Evolutionary conservation across 2,888 invertebrate species (phyloP).

Genomic region (Tineola bisselliella): DNA sequence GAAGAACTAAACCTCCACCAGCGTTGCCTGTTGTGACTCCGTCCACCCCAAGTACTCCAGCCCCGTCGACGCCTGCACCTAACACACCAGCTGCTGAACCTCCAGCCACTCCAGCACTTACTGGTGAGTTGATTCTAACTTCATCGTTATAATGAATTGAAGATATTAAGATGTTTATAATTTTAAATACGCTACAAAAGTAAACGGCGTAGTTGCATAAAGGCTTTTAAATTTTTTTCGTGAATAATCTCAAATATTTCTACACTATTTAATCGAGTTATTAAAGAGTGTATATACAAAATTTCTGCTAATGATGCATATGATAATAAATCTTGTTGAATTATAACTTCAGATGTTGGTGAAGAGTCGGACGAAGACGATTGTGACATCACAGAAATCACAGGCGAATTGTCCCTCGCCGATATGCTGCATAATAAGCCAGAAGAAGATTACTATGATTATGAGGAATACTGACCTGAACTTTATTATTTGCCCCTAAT

Average conservation of each 20-base stretch:
- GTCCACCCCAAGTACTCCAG: constrained; percentile 17
- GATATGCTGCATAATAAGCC: constrained; percentile 72
- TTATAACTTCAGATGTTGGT: constrained; percentile 22
- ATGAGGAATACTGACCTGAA: constrained; percentile 72
- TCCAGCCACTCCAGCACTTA: constrained; percentile 22
- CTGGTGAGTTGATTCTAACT: no score
- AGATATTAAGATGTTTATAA: no score
- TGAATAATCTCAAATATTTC: no score
- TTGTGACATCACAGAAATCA: constrained; percentile 30
- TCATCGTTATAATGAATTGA: no score
- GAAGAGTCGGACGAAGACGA: constrained; percentile 60
- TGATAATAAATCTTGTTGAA: not conserved
- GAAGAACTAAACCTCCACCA: constrained; percentile 29
- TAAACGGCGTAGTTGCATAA: no score
- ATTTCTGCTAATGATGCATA: no score
- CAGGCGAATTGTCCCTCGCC: constrained; percentile 61
- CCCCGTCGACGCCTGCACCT: constrained; percentile 22
- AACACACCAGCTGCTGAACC: constrained; percentile 22
- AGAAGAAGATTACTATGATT: constrained; percentile 73
- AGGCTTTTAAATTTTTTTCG: no score
- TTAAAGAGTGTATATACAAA: no score
- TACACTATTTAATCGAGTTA: no score
- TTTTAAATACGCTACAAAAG: no score
- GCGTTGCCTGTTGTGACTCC: constrained; percentile 16
- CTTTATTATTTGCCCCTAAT: not conserved